These are phyloP conservation scores for Saccopteryx leptura DNA, from an alignment of 2,113 vertebrate genomes.

Conservation along the genomic window DNA sequence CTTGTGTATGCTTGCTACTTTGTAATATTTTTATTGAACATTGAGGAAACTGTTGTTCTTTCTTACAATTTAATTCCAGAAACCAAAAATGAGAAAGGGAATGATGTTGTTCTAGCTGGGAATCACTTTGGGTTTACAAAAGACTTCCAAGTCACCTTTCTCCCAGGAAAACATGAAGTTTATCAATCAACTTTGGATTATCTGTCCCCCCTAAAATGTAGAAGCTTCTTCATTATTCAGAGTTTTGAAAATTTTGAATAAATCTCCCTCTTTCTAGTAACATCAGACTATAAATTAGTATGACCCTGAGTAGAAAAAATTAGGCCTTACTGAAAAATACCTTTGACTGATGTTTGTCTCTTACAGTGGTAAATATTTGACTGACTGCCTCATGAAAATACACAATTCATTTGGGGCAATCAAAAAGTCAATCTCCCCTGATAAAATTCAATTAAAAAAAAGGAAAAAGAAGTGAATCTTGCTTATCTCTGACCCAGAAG, in stretches of 20 bases:
- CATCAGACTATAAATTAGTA: background rate
- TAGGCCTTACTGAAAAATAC: slow-evolving; percentile 4
- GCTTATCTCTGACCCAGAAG: background rate
- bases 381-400: background rate
- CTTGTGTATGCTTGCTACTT: background rate
- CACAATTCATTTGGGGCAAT: background rate
- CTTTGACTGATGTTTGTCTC: background rate
- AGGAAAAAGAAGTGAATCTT: background rate
- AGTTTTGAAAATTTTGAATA: background rate
- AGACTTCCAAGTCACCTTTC: background rate
- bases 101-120: background rate
- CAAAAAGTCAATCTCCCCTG: background rate
- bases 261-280: background rate
- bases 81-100: background rate
- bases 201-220: background rate
- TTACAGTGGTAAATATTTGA: background rate
- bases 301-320: background rate
- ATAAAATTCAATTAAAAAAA: too few species aligned
- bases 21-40: background rate
- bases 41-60: background rate
- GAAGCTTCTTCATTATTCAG: background rate
- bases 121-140: background rate
- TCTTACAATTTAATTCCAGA: background rate
- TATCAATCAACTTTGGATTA: background rate
- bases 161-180: background rate